Evolutionary conservation across 2,888 invertebrate genomes (phyloP), one percentile per base, ranked within the genome.

Genomic region (Sinopyrophorus schimmeli): DNA sequence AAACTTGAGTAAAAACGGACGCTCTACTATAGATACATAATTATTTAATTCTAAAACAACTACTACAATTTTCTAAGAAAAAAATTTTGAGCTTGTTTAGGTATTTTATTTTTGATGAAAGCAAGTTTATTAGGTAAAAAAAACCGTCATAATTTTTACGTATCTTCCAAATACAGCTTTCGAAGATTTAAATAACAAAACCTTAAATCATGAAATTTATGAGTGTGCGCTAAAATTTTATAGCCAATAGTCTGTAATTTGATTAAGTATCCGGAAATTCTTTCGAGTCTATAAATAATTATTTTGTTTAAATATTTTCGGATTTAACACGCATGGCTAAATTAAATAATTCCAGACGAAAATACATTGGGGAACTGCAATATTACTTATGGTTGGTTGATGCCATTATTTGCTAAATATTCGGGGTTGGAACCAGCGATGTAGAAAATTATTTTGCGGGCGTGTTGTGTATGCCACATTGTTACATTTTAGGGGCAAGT

Each of bases 381-480:
- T 53, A 64, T 71, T 69, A 70, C 62, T 71, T 71, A 67, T 63
- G 65, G 67, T 66, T 65, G 67, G 68, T 60, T 66, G 69, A 53
- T 57, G 60, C 61, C 65, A 70, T 72, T 71, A 71, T 71, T 67
- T 60, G 66, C 63, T 63, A 68, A 67, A 65, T 65, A 66, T 65
- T 65, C 63, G 55, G 69, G 68, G 67, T 66, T 58, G 64, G 32
- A 64, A 41, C 53, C 66, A 60, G 50, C 67, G 61, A 60, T 54
- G 61, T 60, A 66, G 66, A 70, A 72, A 72, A 73, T 72, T 67
- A 71, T 71, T 71, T 73, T 72, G 69, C 70, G 70, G 70, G 69
- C 69, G 69, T 68, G 66, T 65, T 68, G 66, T 65, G 60, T 64
- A 60, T 58, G 62, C 63, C 64, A 66, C 67, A 69, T 69, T 69